Evolutionary conservation across 2,797 vertebrate genomes (phyloP), one percentile per base, ranked within the genome.

Genomic region (Myotis myotis): DNA sequence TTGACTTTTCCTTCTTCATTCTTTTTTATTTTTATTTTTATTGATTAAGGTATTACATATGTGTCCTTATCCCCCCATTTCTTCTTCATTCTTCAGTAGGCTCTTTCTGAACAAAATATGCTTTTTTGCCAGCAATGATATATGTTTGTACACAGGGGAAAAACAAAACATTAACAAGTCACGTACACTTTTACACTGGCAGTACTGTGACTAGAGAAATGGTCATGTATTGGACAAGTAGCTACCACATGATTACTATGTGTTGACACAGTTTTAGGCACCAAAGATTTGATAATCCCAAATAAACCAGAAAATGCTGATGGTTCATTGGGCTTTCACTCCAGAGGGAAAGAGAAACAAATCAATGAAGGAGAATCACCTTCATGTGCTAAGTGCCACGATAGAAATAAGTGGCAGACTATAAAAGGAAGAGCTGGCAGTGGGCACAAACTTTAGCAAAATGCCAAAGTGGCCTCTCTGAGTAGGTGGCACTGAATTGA

Each of bases 51-150:
- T 44, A 44, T 10, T 44, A 44, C 41, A 44, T 44, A 11, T 44
- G 41, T 44, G 41, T 44, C 41, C 41, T 44, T 10, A 10, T 44
- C 9, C 2, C 9, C 41, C 41, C 41, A 44, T 41, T 75, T 53
- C 71, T 57, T 44, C 51, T 74, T 91, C 41, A 30, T 51, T 86
- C 74, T 80, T 51, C 89, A 30, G 6, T 33, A 47, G 71, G 49
- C 11, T 83, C 30, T 86, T 95, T 89, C 15, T 89, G 74, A 74
- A 85, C n/a, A 75, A 75, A 86, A 88, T 70, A 81, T 55, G 49
- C 22, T 66, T 36, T 68, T 68, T 47, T 66, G 3, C 23, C 64
- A 86, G 60, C 44, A 79, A 88, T 15, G 72, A 3, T 13, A 11
- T 71, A 44, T 62, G 91, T 88, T 76, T 49, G 64, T 78, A 20